Conservation (phyloP, 2,888 invertebrate species). For the Pharmacophagus antenor region DNA sequence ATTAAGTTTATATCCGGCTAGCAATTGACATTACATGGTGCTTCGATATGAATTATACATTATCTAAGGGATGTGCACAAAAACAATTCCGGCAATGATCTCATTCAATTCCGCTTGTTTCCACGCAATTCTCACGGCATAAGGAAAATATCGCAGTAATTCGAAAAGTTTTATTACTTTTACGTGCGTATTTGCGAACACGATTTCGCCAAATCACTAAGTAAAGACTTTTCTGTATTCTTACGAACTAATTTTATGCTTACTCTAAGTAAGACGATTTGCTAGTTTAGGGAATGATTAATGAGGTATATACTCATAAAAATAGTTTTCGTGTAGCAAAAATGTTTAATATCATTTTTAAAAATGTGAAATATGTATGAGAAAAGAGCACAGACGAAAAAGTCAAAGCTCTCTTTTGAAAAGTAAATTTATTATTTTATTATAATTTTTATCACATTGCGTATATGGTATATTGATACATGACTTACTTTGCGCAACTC, state of each 20-base stretch:
- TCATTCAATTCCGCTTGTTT: constrained; percentile 41
- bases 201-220: constrained; percentile 22
- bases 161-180: constrained; percentile 32
- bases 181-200: constrained; percentile 25
- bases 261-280: neutral
- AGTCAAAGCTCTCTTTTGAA: too few species aligned
- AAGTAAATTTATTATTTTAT: too few species aligned
- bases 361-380: too few species aligned
- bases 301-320: too few species aligned
- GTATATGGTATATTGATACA: too few species aligned
- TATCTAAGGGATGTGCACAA: constrained; percentile 44
- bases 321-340: too few species aligned
- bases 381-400: too few species aligned
- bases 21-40: constrained; percentile 52
- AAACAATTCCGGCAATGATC: constrained; percentile 47
- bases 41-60: constrained; percentile 71
- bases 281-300: neutral
- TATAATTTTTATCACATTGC: too few species aligned
- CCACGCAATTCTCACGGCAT: constrained; percentile 36
- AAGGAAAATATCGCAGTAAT: constrained; percentile 33
- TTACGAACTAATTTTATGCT: constrained; percentile 13
- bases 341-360: too few species aligned
- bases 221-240: constrained; percentile 13
- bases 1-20: constrained; percentile 58
- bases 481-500: too few species aligned